Base-by-base conservation (phyloP, 1,140 invertebrate species). In the Drosophila elegans region DNA sequence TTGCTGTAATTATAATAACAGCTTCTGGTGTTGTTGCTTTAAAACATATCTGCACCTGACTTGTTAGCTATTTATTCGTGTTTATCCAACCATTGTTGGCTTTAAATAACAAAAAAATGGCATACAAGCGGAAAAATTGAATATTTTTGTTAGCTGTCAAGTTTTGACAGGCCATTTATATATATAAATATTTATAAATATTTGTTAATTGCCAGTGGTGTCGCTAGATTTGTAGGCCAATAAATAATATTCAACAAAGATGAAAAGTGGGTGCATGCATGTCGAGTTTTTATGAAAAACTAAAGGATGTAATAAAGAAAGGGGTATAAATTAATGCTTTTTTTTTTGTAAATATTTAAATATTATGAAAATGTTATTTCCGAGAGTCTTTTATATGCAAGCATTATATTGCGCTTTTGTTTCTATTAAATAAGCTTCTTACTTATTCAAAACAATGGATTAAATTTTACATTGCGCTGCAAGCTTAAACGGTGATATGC, bases 31-130 rank as follows among this genome's bases (percentile, higher is more conserved):
- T 52, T 74, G 53, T 41, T 78, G 68, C 46, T 67, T 86, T 75
- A 72, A 82, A 75, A 5, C 29, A 32, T 7, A 78, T 81, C 74
- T 85, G 78, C 76, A 80, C 69, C 67, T 77, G 74, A 82, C 83
- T 88, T 82, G 62, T 62, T 88, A 46, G 83, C 71, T 64, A 67
- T 80, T 62, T 68, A 29, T 51, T 44, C 67, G 27, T 68, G 76
- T 74, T 54, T 66, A 21, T 61, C 48, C 45, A 27, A 29, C 52
- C 75, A 73, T 86, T 88, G 83, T 79, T 76, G 51, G 63, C 41
- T 39, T 78, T 64, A 48, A 59, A 64, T 41, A 68, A 67, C 29
- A 16, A 25, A 38, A 16, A 41, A 56, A 64, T 29, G 12, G 2
- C n/a, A 29, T 39, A 49, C 13, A 3, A 51, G 16, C 16, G 25